These are phyloP conservation scores for Junonia oenone DNA, from an alignment of 2,888 invertebrate genomes.

Conservation along the genomic window DNA sequence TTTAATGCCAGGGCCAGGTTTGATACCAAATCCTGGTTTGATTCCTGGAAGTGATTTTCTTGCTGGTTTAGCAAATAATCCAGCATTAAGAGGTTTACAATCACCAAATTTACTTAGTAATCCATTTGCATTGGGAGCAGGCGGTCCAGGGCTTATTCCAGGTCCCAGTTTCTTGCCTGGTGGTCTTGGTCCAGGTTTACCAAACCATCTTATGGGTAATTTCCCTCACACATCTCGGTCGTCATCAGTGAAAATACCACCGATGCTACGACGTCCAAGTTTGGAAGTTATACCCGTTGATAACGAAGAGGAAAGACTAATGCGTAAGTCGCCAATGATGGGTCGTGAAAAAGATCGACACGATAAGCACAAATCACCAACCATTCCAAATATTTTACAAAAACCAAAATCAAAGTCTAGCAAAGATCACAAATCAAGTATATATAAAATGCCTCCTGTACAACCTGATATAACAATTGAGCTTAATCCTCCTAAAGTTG, in stretches of 20 bases:
- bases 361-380: slow-evolving; percentile 72
- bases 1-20: slow-evolving; percentile 75
- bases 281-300: slow-evolving; percentile 76
- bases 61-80: slow-evolving; percentile 65
- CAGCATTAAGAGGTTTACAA: slow-evolving; percentile 62
- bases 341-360: slow-evolving; percentile 61
- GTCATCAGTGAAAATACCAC: slow-evolving; percentile 77
- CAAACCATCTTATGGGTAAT: slow-evolving; percentile 75
- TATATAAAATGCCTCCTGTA: slow-evolving; percentile 71
- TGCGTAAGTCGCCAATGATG: slow-evolving; percentile 53
- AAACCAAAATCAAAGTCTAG: slow-evolving; percentile 64
- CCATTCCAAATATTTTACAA: slow-evolving; percentile 72
- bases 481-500: slow-evolving; percentile 69
- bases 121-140: slow-evolving; percentile 71
- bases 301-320: slow-evolving; percentile 66
- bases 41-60: slow-evolving; percentile 70
- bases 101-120: slow-evolving; percentile 67
- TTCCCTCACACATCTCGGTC: slow-evolving; percentile 81
- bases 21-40: slow-evolving; percentile 68
- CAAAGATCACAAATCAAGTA: slow-evolving; percentile 67
- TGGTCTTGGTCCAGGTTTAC: slow-evolving; percentile 53
- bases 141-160: slow-evolving; percentile 83
- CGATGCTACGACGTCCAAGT: slow-evolving; percentile 79
- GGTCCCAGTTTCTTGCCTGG: slow-evolving; percentile 66
- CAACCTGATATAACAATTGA: slow-evolving; percentile 81